These are phyloP conservation scores for Parascotia fuliginaria DNA, from an alignment of 2,888 invertebrate species.

Conservation along the genomic window DNA sequence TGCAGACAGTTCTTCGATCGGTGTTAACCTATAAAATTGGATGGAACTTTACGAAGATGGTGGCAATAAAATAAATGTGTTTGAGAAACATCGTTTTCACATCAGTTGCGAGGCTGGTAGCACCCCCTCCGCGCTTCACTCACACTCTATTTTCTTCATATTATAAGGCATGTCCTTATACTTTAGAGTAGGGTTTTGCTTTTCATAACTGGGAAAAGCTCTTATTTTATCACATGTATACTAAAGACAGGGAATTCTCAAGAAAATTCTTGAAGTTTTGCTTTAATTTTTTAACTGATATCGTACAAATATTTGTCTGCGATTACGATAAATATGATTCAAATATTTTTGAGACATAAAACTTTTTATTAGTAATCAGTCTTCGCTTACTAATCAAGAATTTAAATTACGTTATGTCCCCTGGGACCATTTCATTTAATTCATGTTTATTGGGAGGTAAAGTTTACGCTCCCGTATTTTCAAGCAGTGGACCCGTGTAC, in stretches of 20 bases:
- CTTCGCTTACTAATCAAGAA: not conserved
- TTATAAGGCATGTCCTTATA: constrained; percentile 26
- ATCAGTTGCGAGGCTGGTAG: constrained; percentile 42
- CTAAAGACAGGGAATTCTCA: no score
- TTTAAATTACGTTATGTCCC: not conserved
- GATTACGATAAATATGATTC: no score
- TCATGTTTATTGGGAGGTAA: not conserved
- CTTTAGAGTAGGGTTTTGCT: constrained; percentile 18
- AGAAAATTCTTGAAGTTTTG: no score
- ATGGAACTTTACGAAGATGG: constrained; percentile 46
- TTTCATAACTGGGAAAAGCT: not conserved
- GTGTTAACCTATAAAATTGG: constrained; percentile 35
- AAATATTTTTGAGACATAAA: no score
- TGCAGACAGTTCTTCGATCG: constrained; percentile 19
- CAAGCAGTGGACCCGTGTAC: not conserved
- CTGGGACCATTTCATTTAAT: not conserved
- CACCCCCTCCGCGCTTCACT: constrained; percentile 19
- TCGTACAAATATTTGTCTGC: no score
- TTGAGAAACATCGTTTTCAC: constrained; percentile 62
- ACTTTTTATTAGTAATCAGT: not conserved
- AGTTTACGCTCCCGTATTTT: not conserved
- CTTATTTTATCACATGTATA: no score
- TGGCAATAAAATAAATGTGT: constrained; percentile 60
- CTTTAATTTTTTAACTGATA: no score
- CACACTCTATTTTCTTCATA: constrained; percentile 30